A percentile compares a stretch with the other conserved stretches of the same genome.
phyloP scores from a whole-genome alignment of 2,797 vertebrate genomes.

The Enteromius paludinosus region DNA sequence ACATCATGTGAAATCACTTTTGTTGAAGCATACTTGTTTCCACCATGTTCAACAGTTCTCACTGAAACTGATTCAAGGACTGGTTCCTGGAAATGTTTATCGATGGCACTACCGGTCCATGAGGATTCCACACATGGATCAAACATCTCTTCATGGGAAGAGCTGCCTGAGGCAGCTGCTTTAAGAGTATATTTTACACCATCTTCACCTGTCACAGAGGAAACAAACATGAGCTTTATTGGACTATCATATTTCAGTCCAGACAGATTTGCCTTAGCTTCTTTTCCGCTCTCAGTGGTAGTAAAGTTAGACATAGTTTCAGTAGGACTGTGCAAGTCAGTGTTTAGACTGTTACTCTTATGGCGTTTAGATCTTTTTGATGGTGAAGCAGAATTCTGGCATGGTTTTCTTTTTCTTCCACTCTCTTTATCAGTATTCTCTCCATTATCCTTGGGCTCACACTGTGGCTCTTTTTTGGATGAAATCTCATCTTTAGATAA shows the following conservation, averaged over 20 bases:
- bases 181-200: constrained; percentile 92
- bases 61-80: constrained; percentile 56
- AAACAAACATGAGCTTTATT: constrained; percentile 97
- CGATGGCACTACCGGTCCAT: constrained; percentile 69
- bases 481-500: constrained; percentile 44
- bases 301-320: constrained; percentile 45
- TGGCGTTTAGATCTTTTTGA: constrained; percentile 54
- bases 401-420: constrained; percentile 50
- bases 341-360: constrained; percentile 26
- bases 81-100: constrained; percentile 58
- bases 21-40: constrained; percentile 65
- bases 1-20: constrained; percentile 63
- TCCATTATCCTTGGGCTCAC: constrained; percentile 34
- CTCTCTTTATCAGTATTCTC: constrained; percentile 48
- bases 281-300: constrained; percentile 49
- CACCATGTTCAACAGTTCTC: constrained; percentile 65
- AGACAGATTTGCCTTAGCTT: constrained; percentile 48
- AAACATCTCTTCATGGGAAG: constrained; percentile 74
- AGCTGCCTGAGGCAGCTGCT: constrained; percentile 77
- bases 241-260: constrained; percentile 86
- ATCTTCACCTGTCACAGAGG: constrained; percentile 84
- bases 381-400: constrained; percentile 52
- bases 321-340: constrained; percentile 43
- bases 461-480: constrained; percentile 23
- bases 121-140: constrained; percentile 77